Conservation (phyloP, 2,113 vertebrate genomes). For the Spheniscus mendiculus region DNA sequence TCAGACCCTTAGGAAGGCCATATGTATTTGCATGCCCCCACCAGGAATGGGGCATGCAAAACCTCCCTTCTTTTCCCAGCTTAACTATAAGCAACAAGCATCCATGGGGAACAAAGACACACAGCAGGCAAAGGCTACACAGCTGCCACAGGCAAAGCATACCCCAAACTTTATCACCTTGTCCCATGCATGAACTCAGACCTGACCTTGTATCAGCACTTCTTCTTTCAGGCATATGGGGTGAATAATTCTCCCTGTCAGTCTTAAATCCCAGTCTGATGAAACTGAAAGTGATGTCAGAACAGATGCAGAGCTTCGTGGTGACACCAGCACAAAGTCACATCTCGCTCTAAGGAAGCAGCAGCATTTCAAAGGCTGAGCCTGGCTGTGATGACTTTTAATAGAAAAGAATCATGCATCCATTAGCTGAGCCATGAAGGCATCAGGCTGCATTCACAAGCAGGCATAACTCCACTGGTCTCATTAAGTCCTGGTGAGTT, state of each 20-base stretch:
- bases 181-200: not conserved
- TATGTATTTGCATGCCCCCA: not conserved
- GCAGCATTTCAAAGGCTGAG: not conserved
- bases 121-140: not conserved
- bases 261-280: not conserved
- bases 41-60: not conserved
- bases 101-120: not conserved
- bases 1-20: not conserved
- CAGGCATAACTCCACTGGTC: not conserved
- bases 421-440: not conserved
- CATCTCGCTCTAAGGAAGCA: not conserved
- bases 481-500: not conserved
- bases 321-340: not conserved
- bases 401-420: not conserved
- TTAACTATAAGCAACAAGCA: not conserved
- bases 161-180: not conserved
- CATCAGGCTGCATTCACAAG: not conserved
- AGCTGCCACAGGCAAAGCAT: not conserved
- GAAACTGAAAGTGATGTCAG: not conserved
- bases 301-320: not conserved
- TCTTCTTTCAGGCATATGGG: not conserved
- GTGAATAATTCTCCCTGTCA: not conserved
- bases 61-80: not conserved
- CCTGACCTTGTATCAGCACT: not conserved
- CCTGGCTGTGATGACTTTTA: not conserved